These are phyloP conservation scores for Scelioninae gen. 1 DNA, from an alignment of 2,888 invertebrate species.

Conservation along the genomic window DNA sequence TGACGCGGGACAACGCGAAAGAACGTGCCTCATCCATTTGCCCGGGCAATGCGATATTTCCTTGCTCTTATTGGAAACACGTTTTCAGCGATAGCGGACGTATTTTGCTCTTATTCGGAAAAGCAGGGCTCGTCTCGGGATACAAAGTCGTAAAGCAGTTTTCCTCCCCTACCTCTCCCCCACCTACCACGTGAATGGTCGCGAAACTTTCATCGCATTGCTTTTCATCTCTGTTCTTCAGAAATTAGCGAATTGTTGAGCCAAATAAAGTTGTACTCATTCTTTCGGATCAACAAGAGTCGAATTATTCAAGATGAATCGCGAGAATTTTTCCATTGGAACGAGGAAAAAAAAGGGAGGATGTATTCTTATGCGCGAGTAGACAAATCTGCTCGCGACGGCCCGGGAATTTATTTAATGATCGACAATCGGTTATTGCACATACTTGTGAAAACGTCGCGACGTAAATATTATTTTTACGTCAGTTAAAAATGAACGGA, in stretches of 20 bases:
- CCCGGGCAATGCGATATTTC: too few species aligned
- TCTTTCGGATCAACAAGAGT: constrained; percentile 4
- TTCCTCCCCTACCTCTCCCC: neutral
- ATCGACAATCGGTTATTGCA: constrained; percentile 5
- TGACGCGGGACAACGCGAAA: too few species aligned
- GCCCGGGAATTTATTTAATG: constrained; percentile 2
- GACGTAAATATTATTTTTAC: neutral
- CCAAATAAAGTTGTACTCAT: constrained; percentile 14
- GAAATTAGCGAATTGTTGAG: constrained; percentile 37
- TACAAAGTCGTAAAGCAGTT: too few species aligned
- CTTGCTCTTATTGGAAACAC: too few species aligned
- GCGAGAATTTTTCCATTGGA: neutral
- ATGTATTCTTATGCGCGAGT: neutral
- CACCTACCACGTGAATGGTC: constrained; percentile 2
- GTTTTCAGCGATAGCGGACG: too few species aligned
- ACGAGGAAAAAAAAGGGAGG: neutral
- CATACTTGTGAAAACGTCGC: neutral
- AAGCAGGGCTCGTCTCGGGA: too few species aligned
- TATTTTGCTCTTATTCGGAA: too few species aligned
- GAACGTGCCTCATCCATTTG: too few species aligned
- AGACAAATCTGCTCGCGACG: neutral
- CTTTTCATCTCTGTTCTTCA: constrained; percentile 28
- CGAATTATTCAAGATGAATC: constrained; percentile 16
- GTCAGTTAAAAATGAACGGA: neutral
- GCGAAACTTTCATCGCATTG: constrained; percentile 22